Conservation (phyloP, 2,113 vertebrate species). For the Pelobates fuscus region DNA sequence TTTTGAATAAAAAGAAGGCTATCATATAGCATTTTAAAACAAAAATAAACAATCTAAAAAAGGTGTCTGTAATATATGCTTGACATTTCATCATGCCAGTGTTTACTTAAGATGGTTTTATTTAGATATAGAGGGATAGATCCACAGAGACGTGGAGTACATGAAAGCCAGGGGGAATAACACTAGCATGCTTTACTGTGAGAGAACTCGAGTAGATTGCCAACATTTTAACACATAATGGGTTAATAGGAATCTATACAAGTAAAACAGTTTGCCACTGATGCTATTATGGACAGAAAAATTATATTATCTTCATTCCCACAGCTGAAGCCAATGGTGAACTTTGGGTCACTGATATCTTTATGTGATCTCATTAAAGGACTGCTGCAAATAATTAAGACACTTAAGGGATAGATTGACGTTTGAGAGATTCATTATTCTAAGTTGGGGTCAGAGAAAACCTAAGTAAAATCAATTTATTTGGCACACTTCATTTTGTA, state of each 20-base stretch:
- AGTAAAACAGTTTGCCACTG: conserved; percentile 43
- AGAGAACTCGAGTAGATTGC: background rate
- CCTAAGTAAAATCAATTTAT: conserved; percentile 17
- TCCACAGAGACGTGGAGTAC: conserved; percentile 57
- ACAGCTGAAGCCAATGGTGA: conserved; percentile 35
- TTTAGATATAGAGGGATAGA: conserved; percentile 59
- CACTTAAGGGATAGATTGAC: conserved; percentile 18
- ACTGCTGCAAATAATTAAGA: conserved; percentile 42
- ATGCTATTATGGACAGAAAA: conserved; percentile 41
- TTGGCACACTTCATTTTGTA: background rate
- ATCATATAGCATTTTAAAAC: no score
- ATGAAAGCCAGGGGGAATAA: conserved; percentile 59
- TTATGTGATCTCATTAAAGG: conserved; percentile 18
- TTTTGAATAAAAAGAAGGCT: no score
- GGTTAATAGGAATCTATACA: conserved; percentile 51
- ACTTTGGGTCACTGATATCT: conserved; percentile 34
- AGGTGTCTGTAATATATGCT: conserved; percentile 24
- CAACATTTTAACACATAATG: conserved; percentile 2
- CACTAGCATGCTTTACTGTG: conserved; percentile 39
- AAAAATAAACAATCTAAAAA: no score
- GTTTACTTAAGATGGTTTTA: conserved; percentile 57
- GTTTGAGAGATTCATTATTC: conserved; percentile 34
- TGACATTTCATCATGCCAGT: conserved; percentile 60
- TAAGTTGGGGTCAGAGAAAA: conserved; percentile 9
- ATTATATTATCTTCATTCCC: conserved; percentile 53